Conservation (phyloP, 2,888 invertebrate species). For the Catocala nupta region DNA sequence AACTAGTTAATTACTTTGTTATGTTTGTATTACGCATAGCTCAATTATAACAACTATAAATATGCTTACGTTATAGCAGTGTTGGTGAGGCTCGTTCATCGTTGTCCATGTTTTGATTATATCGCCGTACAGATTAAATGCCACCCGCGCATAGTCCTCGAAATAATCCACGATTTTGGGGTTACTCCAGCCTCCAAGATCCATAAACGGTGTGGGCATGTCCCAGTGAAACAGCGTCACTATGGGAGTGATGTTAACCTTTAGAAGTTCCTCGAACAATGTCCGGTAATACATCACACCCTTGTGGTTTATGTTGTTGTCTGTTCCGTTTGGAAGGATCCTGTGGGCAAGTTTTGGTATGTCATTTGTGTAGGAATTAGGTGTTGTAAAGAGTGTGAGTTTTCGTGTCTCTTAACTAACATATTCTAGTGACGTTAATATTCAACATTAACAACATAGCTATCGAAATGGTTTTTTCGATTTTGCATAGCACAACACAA, state of each 20-base stretch:
- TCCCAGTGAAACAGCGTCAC: conserved; percentile 90
- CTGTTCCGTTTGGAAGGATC: conserved; percentile 90
- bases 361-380: no score
- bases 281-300: conserved; percentile 92
- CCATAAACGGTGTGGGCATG: conserved; percentile 83
- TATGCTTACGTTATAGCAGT: conserved; percentile 78
- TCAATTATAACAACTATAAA: neutral
- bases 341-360: conserved; percentile 63
- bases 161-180: conserved; percentile 84
- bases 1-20: no score
- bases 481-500: no score
- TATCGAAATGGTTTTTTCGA: no score
- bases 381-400: no score
- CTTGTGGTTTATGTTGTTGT: conserved; percentile 89
- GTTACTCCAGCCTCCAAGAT: conserved; percentile 84
- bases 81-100: conserved; percentile 90
- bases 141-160: conserved; percentile 84
- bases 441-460: no score
- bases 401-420: no score
- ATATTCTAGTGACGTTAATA: no score
- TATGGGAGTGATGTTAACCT: conserved; percentile 89
- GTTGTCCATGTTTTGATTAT: conserved; percentile 91
- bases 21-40: no score
- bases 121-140: conserved; percentile 88
- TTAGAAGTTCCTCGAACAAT: conserved; percentile 90